phyloP scores from a whole-genome alignment of 2,888 invertebrate species.

The Argyresthia albistria region DNA sequence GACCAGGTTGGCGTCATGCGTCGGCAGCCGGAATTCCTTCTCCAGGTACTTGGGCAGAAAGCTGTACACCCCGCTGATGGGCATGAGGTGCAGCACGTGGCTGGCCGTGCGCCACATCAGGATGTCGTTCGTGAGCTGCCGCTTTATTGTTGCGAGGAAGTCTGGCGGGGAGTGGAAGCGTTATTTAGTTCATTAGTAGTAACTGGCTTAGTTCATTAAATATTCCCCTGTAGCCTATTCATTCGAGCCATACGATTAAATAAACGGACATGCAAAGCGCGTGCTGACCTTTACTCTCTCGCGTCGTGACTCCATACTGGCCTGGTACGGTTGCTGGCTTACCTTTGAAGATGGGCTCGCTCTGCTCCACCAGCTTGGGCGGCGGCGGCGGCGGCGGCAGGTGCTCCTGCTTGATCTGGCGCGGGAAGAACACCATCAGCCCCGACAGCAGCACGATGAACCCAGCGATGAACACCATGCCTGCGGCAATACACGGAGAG shows the following conservation, averaged over 20 bases:
- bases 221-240: no score
- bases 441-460: conserved; percentile 87
- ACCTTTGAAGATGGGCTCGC: conserved; percentile 77
- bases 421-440: conserved; percentile 94
- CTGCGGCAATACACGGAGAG: conserved; percentile 42
- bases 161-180: conserved; percentile 27
- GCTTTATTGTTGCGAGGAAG: conserved; percentile 64
- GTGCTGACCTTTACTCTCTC: no score
- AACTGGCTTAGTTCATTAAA: no score
- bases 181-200: no score
- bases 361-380: conserved; percentile 40
- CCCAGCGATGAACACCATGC: conserved; percentile 87
- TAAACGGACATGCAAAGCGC: no score
- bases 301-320: no score
- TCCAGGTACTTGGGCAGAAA: conserved; percentile 95
- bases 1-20: conserved; percentile 91
- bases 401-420: conserved; percentile 75
- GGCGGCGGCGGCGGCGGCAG: conserved; percentile 40
- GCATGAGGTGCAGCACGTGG: conserved; percentile 90
- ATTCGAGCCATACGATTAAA: no score
- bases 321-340: background rate
- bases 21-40: conserved; percentile 91
- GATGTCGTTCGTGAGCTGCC: conserved; percentile 90
- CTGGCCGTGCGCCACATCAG: conserved; percentile 93
- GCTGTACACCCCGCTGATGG: conserved; percentile 93